Conservation (phyloP, 2,888 invertebrate species). For the Odontocolon sp. region DNA sequence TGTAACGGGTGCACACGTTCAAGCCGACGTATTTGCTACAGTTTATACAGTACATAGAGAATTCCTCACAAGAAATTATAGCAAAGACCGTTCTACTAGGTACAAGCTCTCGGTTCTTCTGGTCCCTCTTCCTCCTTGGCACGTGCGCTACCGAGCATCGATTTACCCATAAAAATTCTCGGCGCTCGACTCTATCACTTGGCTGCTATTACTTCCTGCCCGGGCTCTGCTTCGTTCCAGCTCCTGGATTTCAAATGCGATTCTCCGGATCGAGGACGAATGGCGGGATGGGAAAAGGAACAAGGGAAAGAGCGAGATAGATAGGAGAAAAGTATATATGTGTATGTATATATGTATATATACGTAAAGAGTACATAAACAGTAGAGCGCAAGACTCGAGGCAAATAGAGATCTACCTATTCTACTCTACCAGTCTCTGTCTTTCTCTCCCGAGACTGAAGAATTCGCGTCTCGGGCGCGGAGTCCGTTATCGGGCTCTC, state of each 20-base stretch:
- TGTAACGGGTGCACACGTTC: not conserved
- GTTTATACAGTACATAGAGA: not conserved
- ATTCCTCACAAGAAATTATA: too few species aligned
- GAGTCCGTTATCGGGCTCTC: too few species aligned
- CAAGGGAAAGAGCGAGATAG: conserved; percentile 24
- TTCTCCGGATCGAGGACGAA: conserved; percentile 53
- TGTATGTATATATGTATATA: too few species aligned
- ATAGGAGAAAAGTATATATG: conserved; percentile 11
- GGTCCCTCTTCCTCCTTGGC: conserved; percentile 53
- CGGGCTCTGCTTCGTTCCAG: conserved; percentile 69
- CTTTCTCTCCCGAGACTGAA: too few species aligned
- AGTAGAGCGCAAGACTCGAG: too few species aligned
- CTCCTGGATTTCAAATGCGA: conserved; percentile 66
- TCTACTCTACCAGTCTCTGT: too few species aligned
- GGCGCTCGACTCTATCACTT: conserved; percentile 76
- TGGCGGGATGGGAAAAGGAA: conserved; percentile 13
- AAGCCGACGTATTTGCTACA: conserved; percentile 2
- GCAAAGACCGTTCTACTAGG: conserved; percentile 36
- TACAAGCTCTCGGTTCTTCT: conserved; percentile 39
- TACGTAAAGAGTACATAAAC: too few species aligned
- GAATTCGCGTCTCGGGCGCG: too few species aligned
- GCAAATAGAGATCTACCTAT: too few species aligned
- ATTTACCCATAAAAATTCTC: conserved; percentile 80
- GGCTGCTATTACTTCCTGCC: conserved; percentile 78
- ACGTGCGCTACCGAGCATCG: conserved; percentile 76